Evolutionary conservation across 2,888 invertebrate genomes (phyloP).

Genomic region (Acleris holmiana): DNA sequence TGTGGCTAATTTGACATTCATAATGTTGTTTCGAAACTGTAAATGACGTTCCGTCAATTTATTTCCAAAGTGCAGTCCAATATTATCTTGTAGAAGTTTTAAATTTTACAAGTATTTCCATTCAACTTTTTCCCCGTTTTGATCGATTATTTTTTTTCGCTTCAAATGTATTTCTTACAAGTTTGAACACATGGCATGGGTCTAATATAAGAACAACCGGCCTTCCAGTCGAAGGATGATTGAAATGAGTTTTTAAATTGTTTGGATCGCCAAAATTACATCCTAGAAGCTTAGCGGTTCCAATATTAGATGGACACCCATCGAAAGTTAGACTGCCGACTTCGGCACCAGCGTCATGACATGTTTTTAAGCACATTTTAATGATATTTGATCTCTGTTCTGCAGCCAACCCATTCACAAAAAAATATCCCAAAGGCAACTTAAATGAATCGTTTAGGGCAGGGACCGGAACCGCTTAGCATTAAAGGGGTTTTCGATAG

Average conservation of each 20-base stretch:
- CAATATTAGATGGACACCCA: constrained; percentile 6
- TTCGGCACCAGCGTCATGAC: constrained; percentile 14
- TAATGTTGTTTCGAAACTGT: background rate
- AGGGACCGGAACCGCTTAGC: too few relatives aligned
- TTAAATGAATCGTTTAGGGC: constrained; percentile 2
- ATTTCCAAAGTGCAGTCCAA: constrained; percentile 4
- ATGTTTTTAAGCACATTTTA: constrained; percentile 7
- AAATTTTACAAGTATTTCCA: background rate
- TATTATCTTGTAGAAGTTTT: constrained; percentile 2
- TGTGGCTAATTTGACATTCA: constrained; percentile 7
- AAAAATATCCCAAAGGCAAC: constrained; percentile 27
- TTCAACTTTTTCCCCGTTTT: background rate
- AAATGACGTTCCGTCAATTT: constrained; percentile 2
- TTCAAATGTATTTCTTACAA: background rate
- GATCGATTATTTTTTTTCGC: background rate
- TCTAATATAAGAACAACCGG: constrained; percentile 3
- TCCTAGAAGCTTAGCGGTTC: background rate
- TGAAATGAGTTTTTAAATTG: constrained; percentile 3
- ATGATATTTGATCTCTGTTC: constrained; percentile 11
- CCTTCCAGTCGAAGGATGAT: background rate
- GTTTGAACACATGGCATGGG: constrained; percentile 17
- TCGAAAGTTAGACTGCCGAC: background rate
- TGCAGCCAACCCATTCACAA: constrained; percentile 11
- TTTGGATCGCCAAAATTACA: background rate
- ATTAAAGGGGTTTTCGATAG: too few relatives aligned